Conservation (phyloP, 2,797 vertebrate species). For the Xiphorhynchus erythropygius region DNA sequence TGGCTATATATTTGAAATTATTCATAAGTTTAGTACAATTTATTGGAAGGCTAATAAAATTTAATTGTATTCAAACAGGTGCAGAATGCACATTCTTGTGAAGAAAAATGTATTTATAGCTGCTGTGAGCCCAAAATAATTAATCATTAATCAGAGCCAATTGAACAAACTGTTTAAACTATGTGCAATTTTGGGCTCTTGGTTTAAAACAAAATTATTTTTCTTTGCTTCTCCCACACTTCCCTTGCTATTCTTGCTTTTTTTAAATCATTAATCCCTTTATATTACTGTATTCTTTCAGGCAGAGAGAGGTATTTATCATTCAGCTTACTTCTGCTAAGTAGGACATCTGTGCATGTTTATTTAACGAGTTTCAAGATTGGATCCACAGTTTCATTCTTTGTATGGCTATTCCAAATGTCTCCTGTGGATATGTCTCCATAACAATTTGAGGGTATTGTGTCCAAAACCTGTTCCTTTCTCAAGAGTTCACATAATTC, state of each 20-base stretch:
- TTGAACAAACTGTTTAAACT: slow-evolving; percentile 12
- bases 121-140: not conserved
- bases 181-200: not conserved
- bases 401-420: not conserved
- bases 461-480: not conserved
- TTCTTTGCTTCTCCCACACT: not conserved
- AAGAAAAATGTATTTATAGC: slow-evolving; percentile 2
- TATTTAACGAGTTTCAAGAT: slow-evolving; percentile 10
- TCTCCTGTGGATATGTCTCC: not conserved
- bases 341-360: not conserved
- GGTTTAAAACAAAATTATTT: not conserved
- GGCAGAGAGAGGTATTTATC: not conserved
- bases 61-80: not conserved
- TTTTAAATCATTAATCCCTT: not conserved
- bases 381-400: not conserved
- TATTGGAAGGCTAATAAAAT: not conserved
- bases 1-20: not conserved
- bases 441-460: not conserved
- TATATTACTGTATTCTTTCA: slow-evolving; percentile 6
- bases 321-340: not conserved
- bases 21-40: not conserved
- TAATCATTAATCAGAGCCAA: slow-evolving; percentile 6
- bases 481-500: not conserved
- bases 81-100: not conserved
- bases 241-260: not conserved